Evolutionary conservation across 2,797 vertebrate species (phyloP).

Genomic region (Eremophila alpestris): DNA sequence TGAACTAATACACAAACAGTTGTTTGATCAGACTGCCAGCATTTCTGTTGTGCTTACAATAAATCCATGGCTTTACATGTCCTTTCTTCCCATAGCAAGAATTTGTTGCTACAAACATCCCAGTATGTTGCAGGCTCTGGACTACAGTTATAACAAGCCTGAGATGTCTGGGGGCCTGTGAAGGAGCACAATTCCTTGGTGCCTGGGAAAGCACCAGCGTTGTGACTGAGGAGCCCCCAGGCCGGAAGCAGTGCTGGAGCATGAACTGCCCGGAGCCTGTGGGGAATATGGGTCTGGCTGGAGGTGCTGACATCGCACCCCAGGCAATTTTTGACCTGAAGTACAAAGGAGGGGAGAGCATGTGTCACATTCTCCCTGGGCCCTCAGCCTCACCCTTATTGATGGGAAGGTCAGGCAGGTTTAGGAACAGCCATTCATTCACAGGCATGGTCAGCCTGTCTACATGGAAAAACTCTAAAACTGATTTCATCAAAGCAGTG

Average conservation of each 20-base stretch:
- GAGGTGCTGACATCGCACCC: not conserved
- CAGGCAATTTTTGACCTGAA: not conserved
- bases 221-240: not conserved
- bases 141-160: not conserved
- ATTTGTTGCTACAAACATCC: not conserved
- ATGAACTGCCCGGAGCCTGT: not conserved
- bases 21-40: not conserved
- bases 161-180: not conserved
- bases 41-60: not conserved
- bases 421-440: conserved; percentile 11
- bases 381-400: not conserved
- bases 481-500: not conserved
- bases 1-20: not conserved
- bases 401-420: conserved; percentile 36
- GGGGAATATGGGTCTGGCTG: not conserved
- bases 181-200: not conserved
- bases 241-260: not conserved
- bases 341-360: not conserved
- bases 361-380: not conserved
- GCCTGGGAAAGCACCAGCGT: not conserved
- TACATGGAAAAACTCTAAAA: not conserved
- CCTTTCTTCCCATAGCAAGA: not conserved
- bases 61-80: not conserved
- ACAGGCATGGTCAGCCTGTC: not conserved
- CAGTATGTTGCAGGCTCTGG: not conserved